Evolutionary conservation across 2,113 vertebrate species (phyloP), one percentile per base, ranked within the genome.

Genomic region (Cyphomyrus plagiostoma): DNA sequence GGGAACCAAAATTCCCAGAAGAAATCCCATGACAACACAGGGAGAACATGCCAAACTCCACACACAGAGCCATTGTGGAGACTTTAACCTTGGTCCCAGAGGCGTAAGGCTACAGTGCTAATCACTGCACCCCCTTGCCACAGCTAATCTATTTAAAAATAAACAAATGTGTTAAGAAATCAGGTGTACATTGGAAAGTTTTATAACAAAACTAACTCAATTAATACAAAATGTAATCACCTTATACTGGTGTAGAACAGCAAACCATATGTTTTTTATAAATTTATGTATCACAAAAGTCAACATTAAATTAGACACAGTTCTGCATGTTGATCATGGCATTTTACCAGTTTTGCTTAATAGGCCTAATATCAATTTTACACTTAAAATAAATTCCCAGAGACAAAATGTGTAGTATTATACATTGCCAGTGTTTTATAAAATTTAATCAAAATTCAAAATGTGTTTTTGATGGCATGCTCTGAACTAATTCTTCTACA

Each of bases 161-260:
- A 84, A 45, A 48, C 39, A 46, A 46, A 84, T 46, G 23, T 84
- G 82, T 45, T 46, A n/a, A 66, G 23, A 45, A 83, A 42, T 48
- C 13, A 48, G 11, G 82, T 84, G 45, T 10, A 84, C 82, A 19
- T 21, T 42, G 17, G 35, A 80, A 80, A 80, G 35, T 80, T 80
- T 80, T 84, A 10, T 17, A 48, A 48, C 8, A 84, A 84, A n/a
- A 84, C 82, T 84, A 84, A 84, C 39, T 84, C 82, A 84, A 84
- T 84, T 84, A 84, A 84, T 84, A 84, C 82, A 84, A 84, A 84
- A 45, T n/a, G 21, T 84, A 84, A 84, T 84, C 82, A 84, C 39
- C 82, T 84, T 48, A 45, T 7, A 45, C 17, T 7, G 3, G 39
- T 48, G 45, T 23, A 48, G 46, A 84, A 84, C 39, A 84, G 7